Conservation (phyloP, 2,888 invertebrate species). For the Candidula unifasciata region DNA sequence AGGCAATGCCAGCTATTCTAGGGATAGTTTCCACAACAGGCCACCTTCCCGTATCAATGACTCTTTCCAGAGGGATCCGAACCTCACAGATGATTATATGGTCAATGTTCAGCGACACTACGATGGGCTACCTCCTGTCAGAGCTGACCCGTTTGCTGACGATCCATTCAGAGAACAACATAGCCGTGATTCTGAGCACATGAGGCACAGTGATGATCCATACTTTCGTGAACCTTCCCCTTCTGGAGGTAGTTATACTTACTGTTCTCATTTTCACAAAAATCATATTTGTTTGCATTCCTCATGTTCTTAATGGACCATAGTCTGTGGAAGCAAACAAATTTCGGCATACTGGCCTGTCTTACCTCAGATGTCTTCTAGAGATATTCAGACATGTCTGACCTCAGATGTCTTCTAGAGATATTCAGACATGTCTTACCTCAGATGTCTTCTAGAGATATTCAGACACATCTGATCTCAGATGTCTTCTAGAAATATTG, state of each 20-base stretch:
- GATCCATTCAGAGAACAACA: constrained; percentile 69
- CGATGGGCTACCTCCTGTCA: constrained; percentile 70
- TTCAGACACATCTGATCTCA: too few species aligned
- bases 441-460: too few species aligned
- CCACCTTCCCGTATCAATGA: constrained; percentile 48
- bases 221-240: constrained; percentile 61
- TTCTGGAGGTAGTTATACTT: constrained; percentile 55
- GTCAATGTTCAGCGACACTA: constrained; percentile 57
- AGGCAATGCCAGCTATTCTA: constrained; percentile 4
- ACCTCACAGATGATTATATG: constrained; percentile 50
- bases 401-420: too few species aligned
- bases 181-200: constrained; percentile 50
- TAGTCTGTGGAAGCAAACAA: too few species aligned
- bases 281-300: constrained; percentile 18
- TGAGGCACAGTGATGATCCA: constrained; percentile 58
- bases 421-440: too few species aligned
- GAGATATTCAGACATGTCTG: too few species aligned
- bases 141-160: constrained; percentile 71
- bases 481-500: too few species aligned
- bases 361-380: too few species aligned
- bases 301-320: neutral
- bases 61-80: constrained; percentile 45
- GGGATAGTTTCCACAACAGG: constrained; percentile 57
- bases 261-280: constrained; percentile 52
- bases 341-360: too few species aligned